These are phyloP conservation scores for Drosophila imparisetae DNA, from an alignment of 2,888 invertebrate genomes.

Conservation along the genomic window DNA sequence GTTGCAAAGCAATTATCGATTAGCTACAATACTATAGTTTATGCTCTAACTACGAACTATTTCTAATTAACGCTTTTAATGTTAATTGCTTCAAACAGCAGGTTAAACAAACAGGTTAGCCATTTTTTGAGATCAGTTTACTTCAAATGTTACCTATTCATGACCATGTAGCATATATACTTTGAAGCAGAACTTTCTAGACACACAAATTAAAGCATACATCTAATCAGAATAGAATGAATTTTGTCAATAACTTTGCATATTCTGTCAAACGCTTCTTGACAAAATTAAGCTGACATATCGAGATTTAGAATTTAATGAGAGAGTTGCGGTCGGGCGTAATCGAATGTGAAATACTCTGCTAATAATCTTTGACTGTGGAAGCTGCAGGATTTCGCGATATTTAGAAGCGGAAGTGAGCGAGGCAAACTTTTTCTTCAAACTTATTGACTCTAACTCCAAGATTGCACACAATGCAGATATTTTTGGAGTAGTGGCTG, in stretches of 20 bases:
- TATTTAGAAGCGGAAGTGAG: neutral
- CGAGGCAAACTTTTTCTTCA: too few species aligned
- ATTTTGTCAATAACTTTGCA: neutral
- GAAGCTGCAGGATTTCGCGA: neutral
- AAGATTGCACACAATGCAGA: neutral
- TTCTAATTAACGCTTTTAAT: conserved; percentile 4
- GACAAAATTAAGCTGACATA: neutral
- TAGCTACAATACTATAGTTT: neutral
- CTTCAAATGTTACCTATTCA: neutral
- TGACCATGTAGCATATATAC: neutral
- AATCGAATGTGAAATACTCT: neutral
- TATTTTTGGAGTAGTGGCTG: neutral
- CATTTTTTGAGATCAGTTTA: neutral
- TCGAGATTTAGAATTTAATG: neutral
- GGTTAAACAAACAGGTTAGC: too few species aligned
- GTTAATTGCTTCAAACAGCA: neutral
- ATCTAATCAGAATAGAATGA: neutral
- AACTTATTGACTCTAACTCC: neutral
- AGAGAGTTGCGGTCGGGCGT: neutral
- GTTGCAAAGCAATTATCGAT: conserved; percentile 10
- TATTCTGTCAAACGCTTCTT: neutral
- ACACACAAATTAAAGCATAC: neutral
- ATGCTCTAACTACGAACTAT: neutral
- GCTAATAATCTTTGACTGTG: rapidly evolving
- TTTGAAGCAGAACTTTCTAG: neutral